Percentiles rank a stretch among this genome's conserved stretches.
Conservation (phyloP, 2,113 vertebrate genomes). For the Manacus vitellinus region DNA sequence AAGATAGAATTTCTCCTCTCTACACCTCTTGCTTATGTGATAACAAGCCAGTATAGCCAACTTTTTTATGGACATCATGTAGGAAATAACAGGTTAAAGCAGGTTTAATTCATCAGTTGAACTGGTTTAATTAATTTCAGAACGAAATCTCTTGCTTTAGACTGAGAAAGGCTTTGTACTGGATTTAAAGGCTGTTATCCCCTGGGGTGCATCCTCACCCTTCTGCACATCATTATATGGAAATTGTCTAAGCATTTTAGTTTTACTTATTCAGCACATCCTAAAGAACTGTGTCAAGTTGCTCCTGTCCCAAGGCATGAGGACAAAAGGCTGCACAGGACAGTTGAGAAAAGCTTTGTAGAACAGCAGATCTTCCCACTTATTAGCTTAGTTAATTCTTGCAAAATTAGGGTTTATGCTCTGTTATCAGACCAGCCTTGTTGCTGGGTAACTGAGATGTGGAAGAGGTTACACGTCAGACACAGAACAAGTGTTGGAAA, state of each 20-base stretch:
- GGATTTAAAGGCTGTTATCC: not conserved
- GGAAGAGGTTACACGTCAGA: not conserved
- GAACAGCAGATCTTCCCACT: not conserved
- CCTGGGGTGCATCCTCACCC: not conserved
- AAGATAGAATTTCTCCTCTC: not conserved
- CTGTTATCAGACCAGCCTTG: not conserved
- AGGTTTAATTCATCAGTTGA: not conserved
- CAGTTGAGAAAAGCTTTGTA: not conserved
- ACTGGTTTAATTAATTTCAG: not conserved
- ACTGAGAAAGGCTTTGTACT: not conserved
- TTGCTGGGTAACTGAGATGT: not conserved
- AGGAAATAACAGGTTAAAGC: not conserved
- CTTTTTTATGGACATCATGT: accelerated
- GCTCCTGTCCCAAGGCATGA: not conserved
- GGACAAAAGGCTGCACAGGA: not conserved
- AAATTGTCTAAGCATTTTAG: not conserved
- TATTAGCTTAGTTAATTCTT: not conserved
- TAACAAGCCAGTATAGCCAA: not conserved
- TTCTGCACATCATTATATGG: not conserved
- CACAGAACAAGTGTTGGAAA: not conserved
- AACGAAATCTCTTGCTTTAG: not conserved
- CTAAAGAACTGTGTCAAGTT: not conserved
- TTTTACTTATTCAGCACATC: not conserved
- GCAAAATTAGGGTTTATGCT: not conserved
- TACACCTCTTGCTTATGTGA: not conserved